A percentile compares a stretch with the other conserved stretches of the same genome.
These are phyloP conservation scores for Gopherus evgoodei DNA, from an alignment of 2,113 vertebrate species.

Conservation along the genomic window DNA sequence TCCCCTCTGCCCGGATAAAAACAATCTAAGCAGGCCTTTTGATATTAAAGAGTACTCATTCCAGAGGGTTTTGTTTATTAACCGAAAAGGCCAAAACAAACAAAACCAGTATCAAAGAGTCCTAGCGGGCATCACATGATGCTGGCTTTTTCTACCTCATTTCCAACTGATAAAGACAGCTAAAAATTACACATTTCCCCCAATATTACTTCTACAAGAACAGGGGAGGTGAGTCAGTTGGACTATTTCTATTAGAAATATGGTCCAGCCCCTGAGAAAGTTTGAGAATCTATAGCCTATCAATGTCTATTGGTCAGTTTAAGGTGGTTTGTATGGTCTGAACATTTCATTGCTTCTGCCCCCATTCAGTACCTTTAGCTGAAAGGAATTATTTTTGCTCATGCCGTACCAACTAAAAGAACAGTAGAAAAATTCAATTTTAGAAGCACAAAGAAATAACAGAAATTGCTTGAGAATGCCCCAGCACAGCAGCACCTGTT, in stretches of 20 bases:
- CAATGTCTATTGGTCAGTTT: background rate
- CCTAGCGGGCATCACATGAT: background rate
- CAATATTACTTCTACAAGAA: background rate
- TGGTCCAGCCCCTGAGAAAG: background rate
- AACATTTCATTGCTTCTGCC: background rate
- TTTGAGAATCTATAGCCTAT: background rate
- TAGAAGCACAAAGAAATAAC: constrained; percentile 41
- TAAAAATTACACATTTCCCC: background rate
- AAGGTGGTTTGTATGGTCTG: background rate
- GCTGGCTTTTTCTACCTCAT: background rate
- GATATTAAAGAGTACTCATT: background rate
- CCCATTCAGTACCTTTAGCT: background rate
- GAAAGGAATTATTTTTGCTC: constrained; percentile 21
- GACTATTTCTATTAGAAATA: background rate
- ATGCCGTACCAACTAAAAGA: background rate
- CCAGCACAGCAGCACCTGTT: constrained; percentile 62
- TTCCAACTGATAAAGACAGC: background rate
- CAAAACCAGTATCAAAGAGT: background rate
- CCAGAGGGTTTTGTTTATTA: background rate
- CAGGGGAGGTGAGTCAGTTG: background rate
- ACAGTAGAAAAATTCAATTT: constrained; percentile 51
- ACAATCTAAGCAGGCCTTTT: background rate
- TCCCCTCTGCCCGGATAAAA: background rate
- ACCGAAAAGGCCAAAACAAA: background rate
- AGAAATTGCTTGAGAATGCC: constrained; percentile 49